Evolutionary conservation across 2,888 invertebrate species (phyloP), one percentile per base, ranked within the genome.

Genomic region (Pardosa pseudoannulata): DNA sequence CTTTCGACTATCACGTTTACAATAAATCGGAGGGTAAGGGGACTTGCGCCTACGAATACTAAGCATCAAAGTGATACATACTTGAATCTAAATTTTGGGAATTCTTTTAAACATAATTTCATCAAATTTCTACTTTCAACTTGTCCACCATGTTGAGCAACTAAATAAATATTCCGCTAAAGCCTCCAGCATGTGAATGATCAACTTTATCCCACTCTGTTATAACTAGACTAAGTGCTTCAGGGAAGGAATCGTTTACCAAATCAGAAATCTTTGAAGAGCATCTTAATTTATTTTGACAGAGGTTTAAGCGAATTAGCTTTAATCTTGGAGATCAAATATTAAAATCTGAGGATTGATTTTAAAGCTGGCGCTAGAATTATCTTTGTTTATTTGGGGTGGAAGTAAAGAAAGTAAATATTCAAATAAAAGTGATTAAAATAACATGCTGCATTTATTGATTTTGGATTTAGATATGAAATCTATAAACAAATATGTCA

Each of bases 291-390:
- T 73, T 78, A 82, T 82, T 75, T 82, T 68, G 62, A 46, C n/a
- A 74, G 67, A 5, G 73, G 65, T 29, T 80, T 80, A 80, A 80
- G 74, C 39, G 75, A 81, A 70, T 75, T 81, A 39, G 50, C 41
- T 36, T 36, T 81, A 81, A 81, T 74, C 68, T 68, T 67, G 7
- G 41, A 16, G 67, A 81, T 81, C 68, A 75, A 75, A 81, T 75
- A 74, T 74, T 68, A 75, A 75, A 41, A 68, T 74, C 50, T n/a
- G 29, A 67, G 73, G 50, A 73, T 50, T 46, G 72, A 29, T 62
- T 36, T n/a, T n/a, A n/a, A n/a, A n/a, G n/a, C n/a, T n/a, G n/a
- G n/a, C n/a, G n/a, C n/a, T n/a, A n/a, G n/a, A n/a, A n/a, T n/a
- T n/a, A n/a, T n/a, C n/a, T n/a, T n/a, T n/a, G n/a, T n/a, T n/a